These are phyloP conservation scores for Hartigia nigra DNA, from an alignment of 2,888 invertebrate genomes.

Conservation along the genomic window DNA sequence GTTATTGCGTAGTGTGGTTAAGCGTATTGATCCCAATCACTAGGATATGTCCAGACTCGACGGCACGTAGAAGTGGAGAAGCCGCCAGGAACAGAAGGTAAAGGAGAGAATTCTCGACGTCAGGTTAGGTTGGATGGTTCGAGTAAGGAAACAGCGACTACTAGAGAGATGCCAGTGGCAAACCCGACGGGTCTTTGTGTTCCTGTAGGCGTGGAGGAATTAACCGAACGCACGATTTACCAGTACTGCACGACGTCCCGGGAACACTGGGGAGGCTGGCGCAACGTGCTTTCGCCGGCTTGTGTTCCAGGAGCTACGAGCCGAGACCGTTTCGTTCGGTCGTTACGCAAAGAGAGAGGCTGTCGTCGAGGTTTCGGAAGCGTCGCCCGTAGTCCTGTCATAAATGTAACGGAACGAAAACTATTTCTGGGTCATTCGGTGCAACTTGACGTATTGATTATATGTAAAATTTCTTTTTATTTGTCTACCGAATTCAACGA, in stretches of 20 bases:
- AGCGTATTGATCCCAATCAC: slow-evolving; percentile 56
- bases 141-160: not conserved
- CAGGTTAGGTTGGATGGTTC: not conserved
- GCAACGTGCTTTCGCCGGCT: not conserved
- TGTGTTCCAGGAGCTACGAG: not conserved
- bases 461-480: not conserved
- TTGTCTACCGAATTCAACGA: not conserved
- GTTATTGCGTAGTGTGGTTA: slow-evolving; percentile 35
- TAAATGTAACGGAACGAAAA: not conserved
- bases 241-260: not conserved
- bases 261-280: not conserved
- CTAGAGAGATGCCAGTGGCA: not conserved
- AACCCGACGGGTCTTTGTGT: not conserved
- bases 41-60: slow-evolving; percentile 46
- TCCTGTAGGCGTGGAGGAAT: not conserved
- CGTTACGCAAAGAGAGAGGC: not conserved
- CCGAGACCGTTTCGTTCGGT: not conserved
- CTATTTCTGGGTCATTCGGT: not conserved
- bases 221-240: not conserved
- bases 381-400: not conserved
- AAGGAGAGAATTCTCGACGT: not conserved
- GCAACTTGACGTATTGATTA: not conserved
- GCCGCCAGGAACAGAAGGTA: slow-evolving; percentile 25
- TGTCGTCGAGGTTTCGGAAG: not conserved
- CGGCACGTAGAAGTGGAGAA: slow-evolving; percentile 25